phyloP scores from a whole-genome alignment of 2,113 vertebrate species.

The Burhinus oedicnemus region DNA sequence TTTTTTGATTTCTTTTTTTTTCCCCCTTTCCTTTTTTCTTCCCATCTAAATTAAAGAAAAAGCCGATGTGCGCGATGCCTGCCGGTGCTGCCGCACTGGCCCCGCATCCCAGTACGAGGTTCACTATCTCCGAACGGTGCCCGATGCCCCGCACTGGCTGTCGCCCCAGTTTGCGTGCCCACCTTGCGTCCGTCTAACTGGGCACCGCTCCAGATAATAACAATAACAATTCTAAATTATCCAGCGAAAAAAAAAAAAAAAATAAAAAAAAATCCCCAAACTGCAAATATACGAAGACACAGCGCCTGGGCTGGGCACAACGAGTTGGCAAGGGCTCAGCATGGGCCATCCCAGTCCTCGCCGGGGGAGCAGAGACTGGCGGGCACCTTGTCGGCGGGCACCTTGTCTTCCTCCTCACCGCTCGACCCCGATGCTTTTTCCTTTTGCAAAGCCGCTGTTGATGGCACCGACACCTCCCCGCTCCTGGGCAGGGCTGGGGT shows the following conservation, averaged over 20 bases:
- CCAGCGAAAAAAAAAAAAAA: background rate
- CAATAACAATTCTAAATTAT: background rate
- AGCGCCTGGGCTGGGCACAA: background rate
- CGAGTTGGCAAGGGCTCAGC: background rate
- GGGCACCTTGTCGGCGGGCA: background rate
- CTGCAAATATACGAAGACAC: background rate
- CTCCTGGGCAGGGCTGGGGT: background rate
- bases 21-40: too few species aligned
- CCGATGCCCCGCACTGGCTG: fast-evolving
- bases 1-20: background rate
- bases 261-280: background rate
- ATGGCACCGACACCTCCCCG: background rate
- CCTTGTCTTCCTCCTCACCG: background rate
- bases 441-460: background rate
- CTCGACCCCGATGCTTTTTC: background rate
- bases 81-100: background rate
- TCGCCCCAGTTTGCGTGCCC: background rate
- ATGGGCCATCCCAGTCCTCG: background rate
- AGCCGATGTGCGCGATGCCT: background rate
- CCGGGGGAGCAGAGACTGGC: background rate
- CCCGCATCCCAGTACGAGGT: background rate
- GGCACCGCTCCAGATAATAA: background rate
- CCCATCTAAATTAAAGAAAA: background rate
- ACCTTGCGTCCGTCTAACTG: background rate
- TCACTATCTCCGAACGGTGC: background rate